These are phyloP conservation scores for Guaruba guarouba DNA, from an alignment of 2,113 vertebrate species.

Conservation along the genomic window DNA sequence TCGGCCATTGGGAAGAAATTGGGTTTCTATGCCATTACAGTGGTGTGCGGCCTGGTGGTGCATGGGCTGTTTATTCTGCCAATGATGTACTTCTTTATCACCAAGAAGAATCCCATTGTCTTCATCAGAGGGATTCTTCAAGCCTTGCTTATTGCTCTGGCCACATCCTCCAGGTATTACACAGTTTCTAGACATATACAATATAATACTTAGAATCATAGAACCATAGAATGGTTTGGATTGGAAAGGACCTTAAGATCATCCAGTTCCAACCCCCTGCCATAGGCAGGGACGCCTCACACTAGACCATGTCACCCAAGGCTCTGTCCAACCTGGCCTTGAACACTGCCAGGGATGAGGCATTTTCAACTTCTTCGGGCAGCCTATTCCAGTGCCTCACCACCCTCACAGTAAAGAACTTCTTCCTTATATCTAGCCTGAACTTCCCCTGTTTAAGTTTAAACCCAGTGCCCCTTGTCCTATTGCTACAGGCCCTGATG, in stretches of 20 bases:
- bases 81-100: slow-evolving; percentile 94
- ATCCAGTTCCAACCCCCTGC: too few relatives aligned
- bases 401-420: not conserved
- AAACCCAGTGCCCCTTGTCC: not conserved
- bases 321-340: not conserved
- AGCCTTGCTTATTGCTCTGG: slow-evolving; percentile 94
- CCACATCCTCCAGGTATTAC: slow-evolving; percentile 93
- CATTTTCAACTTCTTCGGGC: not conserved
- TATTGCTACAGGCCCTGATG: not conserved
- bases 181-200: not conserved
- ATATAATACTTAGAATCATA: not conserved
- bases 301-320: not conserved
- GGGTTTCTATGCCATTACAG: slow-evolving; percentile 92
- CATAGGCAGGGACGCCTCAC: not conserved
- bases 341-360: not conserved
- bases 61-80: slow-evolving; percentile 94
- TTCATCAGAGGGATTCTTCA: slow-evolving; percentile 97
- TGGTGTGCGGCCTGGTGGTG: slow-evolving; percentile 91
- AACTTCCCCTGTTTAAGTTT: not conserved
- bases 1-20: slow-evolving; percentile 92
- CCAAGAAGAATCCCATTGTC: slow-evolving; percentile 95
- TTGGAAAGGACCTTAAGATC: not conserved
- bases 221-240: not conserved
- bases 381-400: not conserved
- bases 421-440: not conserved